Conservation (phyloP, 2,888 invertebrate species). For the Callyntrura guangdongensis region DNA sequence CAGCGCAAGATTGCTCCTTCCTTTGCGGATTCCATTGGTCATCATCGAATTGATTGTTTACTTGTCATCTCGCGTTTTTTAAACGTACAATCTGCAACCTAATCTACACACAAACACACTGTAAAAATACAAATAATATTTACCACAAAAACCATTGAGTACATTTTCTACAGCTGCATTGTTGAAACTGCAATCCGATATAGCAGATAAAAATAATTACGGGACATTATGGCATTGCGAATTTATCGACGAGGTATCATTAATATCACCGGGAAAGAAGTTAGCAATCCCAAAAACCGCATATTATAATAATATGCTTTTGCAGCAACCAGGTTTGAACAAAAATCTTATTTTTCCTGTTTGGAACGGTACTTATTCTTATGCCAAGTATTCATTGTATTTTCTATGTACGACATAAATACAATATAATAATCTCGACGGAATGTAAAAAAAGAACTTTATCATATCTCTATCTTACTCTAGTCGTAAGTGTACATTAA, state of each 20-base stretch:
- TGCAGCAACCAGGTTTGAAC: too few relatives aligned
- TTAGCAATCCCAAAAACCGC: conserved; percentile 25
- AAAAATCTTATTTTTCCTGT: too few relatives aligned
- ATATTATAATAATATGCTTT: neutral
- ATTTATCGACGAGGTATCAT: neutral
- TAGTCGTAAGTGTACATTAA: conserved; percentile 17
- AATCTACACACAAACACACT: neutral
- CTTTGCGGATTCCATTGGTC: conserved; percentile 53
- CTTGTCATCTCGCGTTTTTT: conserved; percentile 54
- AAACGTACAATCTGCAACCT: neutral
- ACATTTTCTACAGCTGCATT: conserved; percentile 20
- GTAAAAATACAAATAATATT: conserved; percentile 11
- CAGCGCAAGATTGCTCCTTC: conserved; percentile 33
- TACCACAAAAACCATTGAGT: conserved; percentile 7
- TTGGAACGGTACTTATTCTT: too few relatives aligned
- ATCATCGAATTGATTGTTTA: conserved; percentile 44
- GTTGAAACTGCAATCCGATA: conserved; percentile 20
- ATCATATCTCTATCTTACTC: conserved; percentile 60
- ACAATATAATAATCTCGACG: neutral
- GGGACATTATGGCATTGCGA: neutral
- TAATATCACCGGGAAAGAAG: conserved; percentile 1
- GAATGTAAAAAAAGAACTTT: neutral
- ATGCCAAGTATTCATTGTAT: neutral
- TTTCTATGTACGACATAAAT: too few relatives aligned
- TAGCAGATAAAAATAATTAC: conserved; percentile 30